Evolutionary conservation across 2,113 vertebrate genomes (phyloP).

Genomic region (Gila orcuttii): DNA sequence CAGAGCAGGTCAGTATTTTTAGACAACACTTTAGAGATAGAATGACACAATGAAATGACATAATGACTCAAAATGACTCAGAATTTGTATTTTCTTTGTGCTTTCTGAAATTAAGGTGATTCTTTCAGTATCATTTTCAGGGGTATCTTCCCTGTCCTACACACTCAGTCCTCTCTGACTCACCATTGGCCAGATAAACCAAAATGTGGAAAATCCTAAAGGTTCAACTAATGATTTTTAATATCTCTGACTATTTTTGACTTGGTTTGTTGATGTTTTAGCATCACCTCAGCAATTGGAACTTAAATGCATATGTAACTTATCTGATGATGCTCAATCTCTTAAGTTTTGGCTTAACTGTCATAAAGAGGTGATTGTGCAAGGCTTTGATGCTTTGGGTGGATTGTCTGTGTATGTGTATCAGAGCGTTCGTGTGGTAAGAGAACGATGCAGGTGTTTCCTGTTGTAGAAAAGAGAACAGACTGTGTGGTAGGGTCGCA

Average conservation of each 20-base stretch:
- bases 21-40: background rate
- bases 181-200: background rate
- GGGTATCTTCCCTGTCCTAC: conserved; percentile 32
- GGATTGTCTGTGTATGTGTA: conserved; percentile 41
- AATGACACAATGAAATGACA: background rate
- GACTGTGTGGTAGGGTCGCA: conserved; percentile 16
- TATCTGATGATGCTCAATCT: conserved; percentile 26
- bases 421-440: conserved; percentile 39
- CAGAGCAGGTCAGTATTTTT: background rate
- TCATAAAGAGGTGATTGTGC: conserved; percentile 39
- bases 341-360: conserved; percentile 36
- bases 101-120: background rate
- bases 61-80: conserved; percentile 16
- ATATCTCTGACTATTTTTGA: background rate
- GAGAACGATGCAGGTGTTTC: conserved; percentile 62
- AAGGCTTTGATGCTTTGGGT: conserved; percentile 49
- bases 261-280: background rate
- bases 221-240: background rate
- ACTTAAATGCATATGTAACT: background rate
- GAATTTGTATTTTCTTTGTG: background rate
- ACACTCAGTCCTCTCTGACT: conserved; percentile 7
- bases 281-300: background rate
- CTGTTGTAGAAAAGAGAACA: conserved; percentile 54
- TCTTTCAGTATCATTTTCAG: conserved; percentile 37
- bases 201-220: background rate